A percentile compares a stretch with the other conserved stretches of the same genome.
Conservation (phyloP, 2,888 invertebrate genomes). For the Epistrophe eligans region DNA sequence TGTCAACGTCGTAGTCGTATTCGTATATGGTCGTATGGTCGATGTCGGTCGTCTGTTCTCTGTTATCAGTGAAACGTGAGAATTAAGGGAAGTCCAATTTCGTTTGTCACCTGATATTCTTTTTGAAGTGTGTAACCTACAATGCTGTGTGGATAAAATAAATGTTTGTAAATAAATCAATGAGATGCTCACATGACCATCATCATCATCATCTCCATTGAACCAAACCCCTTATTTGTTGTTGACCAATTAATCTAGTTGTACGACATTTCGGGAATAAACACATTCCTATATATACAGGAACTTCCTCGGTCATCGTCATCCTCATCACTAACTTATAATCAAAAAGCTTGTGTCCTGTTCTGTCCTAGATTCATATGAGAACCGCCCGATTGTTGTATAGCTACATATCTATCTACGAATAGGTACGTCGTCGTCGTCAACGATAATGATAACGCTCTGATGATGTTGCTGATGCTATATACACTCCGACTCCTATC, state of each 20-base stretch:
- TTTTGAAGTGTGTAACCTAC: slow-evolving; percentile 2
- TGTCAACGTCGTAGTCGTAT: background rate
- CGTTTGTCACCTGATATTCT: slow-evolving; percentile 41
- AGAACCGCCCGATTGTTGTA: slow-evolving; percentile 41
- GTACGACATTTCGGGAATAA: slow-evolving; percentile 46
- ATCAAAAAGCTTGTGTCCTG: slow-evolving; percentile 42
- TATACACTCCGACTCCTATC: slow-evolving; percentile 5
- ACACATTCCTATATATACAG: background rate
- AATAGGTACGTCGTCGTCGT: background rate
- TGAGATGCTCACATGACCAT: slow-evolving; percentile 20
- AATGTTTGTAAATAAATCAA: slow-evolving; percentile 54
- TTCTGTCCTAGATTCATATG: slow-evolving; percentile 38
- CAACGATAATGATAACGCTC: slow-evolving; percentile 47
- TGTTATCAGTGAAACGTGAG: slow-evolving; percentile 29
- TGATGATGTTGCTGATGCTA: slow-evolving; percentile 11
- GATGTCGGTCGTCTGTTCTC: slow-evolving; percentile 3
- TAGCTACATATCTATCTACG: background rate
- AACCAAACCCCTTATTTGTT: slow-evolving; percentile 10
- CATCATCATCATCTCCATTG: background rate
- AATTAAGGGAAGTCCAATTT: slow-evolving; percentile 36
- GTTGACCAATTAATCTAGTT: slow-evolving; percentile 49
- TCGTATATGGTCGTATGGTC: background rate
- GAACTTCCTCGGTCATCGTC: too few species aligned
- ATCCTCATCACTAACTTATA: slow-evolving; percentile 19
- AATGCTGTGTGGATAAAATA: slow-evolving; percentile 10